Conservation (phyloP, 2,113 vertebrate genomes). For the Tragelaphus scriptus region DNA sequence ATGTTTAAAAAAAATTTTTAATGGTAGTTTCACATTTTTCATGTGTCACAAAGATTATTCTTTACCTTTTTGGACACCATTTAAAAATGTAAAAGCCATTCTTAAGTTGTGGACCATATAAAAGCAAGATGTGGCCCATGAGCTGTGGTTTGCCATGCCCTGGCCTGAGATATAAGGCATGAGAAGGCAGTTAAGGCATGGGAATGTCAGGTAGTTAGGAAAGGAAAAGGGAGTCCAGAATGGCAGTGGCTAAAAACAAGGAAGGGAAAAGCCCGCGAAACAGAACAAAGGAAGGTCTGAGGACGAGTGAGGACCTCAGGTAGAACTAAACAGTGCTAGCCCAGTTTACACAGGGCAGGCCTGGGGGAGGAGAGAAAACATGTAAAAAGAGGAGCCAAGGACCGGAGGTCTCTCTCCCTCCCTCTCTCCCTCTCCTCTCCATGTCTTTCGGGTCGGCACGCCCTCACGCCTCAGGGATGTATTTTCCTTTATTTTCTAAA, state of each 20-base stretch:
- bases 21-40: background rate
- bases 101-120: background rate
- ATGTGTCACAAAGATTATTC: background rate
- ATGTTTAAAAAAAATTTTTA: background rate
- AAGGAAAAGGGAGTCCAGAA: background rate
- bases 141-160: background rate
- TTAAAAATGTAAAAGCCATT: background rate
- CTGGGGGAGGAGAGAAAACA: background rate
- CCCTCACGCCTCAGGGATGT: background rate
- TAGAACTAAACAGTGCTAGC: fast-evolving
- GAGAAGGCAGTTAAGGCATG: background rate
- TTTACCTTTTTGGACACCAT: background rate
- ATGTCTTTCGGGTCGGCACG: background rate
- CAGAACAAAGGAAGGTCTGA: background rate
- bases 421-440: background rate
- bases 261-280: fast-evolving
- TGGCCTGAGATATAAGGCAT: background rate
- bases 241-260: background rate
- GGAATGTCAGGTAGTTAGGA: background rate
- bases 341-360: background rate
- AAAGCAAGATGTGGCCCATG: background rate
- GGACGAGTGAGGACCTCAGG: background rate
- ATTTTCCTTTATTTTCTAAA: background rate
- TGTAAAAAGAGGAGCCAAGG: background rate
- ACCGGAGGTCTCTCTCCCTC: background rate